These are phyloP conservation scores for Malurus splendens DNA, from an alignment of 2,797 vertebrate species.

Conservation along the genomic window DNA sequence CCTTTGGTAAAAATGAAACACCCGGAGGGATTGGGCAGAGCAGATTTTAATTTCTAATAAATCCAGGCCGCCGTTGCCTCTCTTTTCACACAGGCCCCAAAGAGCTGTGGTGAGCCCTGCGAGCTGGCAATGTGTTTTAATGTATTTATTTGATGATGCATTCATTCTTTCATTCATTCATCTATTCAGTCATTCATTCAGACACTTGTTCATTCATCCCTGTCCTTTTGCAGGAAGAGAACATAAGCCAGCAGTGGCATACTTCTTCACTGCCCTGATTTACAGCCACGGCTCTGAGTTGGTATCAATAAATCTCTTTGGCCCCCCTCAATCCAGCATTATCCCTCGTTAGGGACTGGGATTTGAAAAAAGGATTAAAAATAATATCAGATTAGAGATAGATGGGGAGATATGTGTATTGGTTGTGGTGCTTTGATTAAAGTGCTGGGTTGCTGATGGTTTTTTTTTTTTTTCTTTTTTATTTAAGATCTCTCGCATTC, in stretches of 20 bases:
- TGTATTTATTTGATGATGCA: constrained; percentile 58
- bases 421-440: constrained; percentile 48
- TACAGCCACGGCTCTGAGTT: constrained; percentile 48
- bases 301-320: constrained; percentile 62
- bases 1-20: neutral
- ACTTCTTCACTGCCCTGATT: constrained; percentile 58
- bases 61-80: neutral
- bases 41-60: constrained; percentile 34
- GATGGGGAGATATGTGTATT: neutral
- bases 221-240: constrained; percentile 43
- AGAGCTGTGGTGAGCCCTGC: neutral
- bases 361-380: constrained; percentile 60
- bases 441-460: neutral
- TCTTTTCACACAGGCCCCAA: neutral
- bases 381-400: constrained; percentile 35
- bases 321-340: constrained; percentile 49
- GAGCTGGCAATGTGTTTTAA: constrained; percentile 53
- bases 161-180: constrained; percentile 58
- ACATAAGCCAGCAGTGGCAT: constrained; percentile 52
- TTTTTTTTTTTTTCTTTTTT: neutral
- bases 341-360: constrained; percentile 53
- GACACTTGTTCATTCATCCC: constrained; percentile 54
- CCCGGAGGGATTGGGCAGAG: neutral
- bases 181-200: constrained; percentile 61
- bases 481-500: neutral